Percentiles rank a stretch among this genome's conserved stretches.
These are phyloP conservation scores for Tenthredo notha DNA, from an alignment of 2,888 invertebrate genomes.

Conservation along the genomic window DNA sequence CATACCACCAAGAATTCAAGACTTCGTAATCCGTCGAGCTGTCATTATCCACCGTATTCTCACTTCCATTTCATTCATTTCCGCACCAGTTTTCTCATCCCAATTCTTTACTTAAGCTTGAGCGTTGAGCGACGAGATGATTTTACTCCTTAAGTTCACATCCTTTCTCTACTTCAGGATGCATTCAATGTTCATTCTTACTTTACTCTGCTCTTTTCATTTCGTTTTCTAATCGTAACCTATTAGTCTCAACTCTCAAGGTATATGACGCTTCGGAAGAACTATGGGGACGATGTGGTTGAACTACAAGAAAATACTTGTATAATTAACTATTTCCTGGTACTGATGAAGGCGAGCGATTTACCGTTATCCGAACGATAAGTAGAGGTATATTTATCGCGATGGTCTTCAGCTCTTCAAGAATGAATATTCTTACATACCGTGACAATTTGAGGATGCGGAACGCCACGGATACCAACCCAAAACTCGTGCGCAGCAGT, in stretches of 20 bases:
- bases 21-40: neutral
- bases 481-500: too few relatives aligned
- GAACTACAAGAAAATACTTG: neutral
- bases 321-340: neutral
- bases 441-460: too few relatives aligned
- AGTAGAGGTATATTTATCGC: neutral
- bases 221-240: neutral
- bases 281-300: neutral
- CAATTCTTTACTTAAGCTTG: neutral
- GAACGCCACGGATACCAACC: too few relatives aligned
- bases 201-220: neutral
- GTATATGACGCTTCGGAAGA: neutral
- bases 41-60: constrained; percentile 23
- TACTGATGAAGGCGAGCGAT: neutral
- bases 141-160: neutral
- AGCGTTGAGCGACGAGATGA: neutral
- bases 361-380: neutral
- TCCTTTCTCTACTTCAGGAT: neutral
- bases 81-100: neutral
- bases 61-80: constrained; percentile 19
- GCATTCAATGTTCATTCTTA: neutral
- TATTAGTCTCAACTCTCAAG: neutral
- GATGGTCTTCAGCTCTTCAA: neutral
- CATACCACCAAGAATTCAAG: neutral
- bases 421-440: too few relatives aligned